Evolutionary conservation across 2,797 vertebrate species (phyloP).

Genomic region (Remorina albescens): DNA sequence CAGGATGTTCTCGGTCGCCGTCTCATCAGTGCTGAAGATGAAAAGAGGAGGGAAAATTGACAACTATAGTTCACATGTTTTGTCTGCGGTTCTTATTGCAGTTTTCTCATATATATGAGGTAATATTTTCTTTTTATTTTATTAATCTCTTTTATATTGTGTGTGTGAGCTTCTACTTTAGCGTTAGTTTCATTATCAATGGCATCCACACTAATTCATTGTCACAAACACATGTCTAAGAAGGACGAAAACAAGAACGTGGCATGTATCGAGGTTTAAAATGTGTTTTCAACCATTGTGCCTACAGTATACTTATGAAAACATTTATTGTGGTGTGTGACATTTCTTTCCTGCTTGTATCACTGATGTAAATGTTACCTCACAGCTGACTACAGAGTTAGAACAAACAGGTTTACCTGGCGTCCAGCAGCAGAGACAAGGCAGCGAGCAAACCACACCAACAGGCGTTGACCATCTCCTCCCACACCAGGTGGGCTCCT

Average conservation of each 20-base stretch:
- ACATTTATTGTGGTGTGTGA: no score
- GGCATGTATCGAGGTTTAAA: no score
- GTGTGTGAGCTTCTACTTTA: neutral
- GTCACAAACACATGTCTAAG: no score
- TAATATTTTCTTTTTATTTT: neutral
- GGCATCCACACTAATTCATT: no score
- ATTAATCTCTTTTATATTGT: no score
- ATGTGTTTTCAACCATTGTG: no score
- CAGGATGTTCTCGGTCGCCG: conserved; percentile 97
- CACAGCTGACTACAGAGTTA: neutral
- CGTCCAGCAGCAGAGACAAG: conserved; percentile 95
- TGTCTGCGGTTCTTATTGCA: neutral
- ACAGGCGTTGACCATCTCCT: conserved; percentile 98
- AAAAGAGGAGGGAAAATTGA: neutral
- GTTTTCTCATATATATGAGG: neutral
- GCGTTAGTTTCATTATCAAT: no score
- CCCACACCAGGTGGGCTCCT: conserved; percentile 95
- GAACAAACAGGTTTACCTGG: conserved; percentile 86
- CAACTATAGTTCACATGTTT: neutral
- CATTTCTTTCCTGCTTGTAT: no score
- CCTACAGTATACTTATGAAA: no score
- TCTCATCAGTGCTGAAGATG: conserved; percentile 92
- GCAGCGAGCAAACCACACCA: conserved; percentile 98
- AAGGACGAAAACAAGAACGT: no score
- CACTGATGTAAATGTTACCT: neutral